Percentiles rank a stretch among this genome's conserved stretches.
These are phyloP conservation scores for Parus major DNA, from an alignment of 2,113 vertebrate genomes.

Conservation along the genomic window DNA sequence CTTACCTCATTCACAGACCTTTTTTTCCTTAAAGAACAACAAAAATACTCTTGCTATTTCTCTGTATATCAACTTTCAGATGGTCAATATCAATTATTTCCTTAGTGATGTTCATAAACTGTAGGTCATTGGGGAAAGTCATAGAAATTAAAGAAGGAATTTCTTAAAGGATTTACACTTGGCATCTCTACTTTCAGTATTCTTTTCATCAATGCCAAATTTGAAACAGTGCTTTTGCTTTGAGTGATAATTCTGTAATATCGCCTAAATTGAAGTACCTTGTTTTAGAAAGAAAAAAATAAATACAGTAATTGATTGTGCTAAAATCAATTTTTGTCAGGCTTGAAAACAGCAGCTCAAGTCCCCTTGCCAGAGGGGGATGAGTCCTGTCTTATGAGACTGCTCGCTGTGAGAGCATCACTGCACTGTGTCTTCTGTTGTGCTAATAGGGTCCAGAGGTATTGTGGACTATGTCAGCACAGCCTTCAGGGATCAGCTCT, in stretches of 20 bases:
- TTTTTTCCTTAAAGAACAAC: not conserved
- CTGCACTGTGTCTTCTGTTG: not conserved
- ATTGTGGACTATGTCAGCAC: not conserved
- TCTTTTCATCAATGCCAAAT: not conserved
- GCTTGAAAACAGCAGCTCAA: not conserved
- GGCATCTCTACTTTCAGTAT: not conserved
- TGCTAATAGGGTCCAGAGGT: not conserved
- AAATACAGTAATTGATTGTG: not conserved
- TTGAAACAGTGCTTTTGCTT: not conserved
- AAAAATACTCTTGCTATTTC: not conserved
- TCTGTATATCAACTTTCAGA: not conserved
- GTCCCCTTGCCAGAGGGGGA: not conserved
- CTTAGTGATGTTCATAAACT: not conserved
- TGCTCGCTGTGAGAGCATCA: not conserved
- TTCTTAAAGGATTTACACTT: not conserved
- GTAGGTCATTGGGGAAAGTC: accelerated
- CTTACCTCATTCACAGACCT: not conserved
- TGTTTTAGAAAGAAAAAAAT: not conserved
- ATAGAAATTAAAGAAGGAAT: not conserved
- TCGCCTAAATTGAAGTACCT: not conserved
- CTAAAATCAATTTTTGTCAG: not conserved
- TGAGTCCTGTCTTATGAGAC: not conserved
- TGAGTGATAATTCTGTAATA: not conserved
- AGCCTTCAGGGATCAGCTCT: not conserved
- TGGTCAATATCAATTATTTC: not conserved